Evolutionary conservation across 2,888 invertebrate genomes (phyloP), one percentile per base, ranked within the genome.

Genomic region (Geophilus truncorum): DNA sequence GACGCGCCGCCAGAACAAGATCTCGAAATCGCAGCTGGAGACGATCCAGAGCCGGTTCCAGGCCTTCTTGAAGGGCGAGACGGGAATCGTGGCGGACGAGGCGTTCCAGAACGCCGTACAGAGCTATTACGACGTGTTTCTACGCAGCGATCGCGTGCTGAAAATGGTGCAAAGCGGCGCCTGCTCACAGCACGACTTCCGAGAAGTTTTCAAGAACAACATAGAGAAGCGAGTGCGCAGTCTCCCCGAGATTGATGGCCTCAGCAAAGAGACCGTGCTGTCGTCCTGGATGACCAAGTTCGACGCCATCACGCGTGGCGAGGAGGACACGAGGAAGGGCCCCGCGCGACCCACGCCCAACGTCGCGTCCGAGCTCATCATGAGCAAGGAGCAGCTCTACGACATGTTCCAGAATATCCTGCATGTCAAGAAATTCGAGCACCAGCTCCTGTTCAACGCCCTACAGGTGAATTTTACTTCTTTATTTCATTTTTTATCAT

Each of bases 331-430:
- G 75, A 84, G 82, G 18, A 82, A 82, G 76, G 77, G 77, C 86
- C 95, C 95, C 79, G 92, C 93, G 40, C 90, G 95, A 84, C 93
- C 94, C 88, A 95, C 95, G 88, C 81, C 75, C 51, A 83, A 40
- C 94, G 87, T 94, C 95, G 88, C 93, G 92, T 83, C 90, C 79
- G 98, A 98, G 88, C 90, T 95, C 84, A 96, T 98, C 86, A 91
- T 98, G 84, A 96, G 97, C 85, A 99, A 99, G 89, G 99, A 99
- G 87, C 99, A 99, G 87, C 91, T 99, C 12, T 99, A 97, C 89
- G 99, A 99, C 88, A 98, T 99, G 97, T 99, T 99, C 88, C 99
- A 99, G 88, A 98, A 98, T 89, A 97, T 99, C 84, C 90, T 99
- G 82, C 94, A 94, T 80, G 95, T 99, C 80, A 99, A 99, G 90